A percentile compares a stretch with the other conserved stretches of the same genome.
phyloP scores from a whole-genome alignment of 1,140 invertebrate genomes.

The Formica exsecta region DNA sequence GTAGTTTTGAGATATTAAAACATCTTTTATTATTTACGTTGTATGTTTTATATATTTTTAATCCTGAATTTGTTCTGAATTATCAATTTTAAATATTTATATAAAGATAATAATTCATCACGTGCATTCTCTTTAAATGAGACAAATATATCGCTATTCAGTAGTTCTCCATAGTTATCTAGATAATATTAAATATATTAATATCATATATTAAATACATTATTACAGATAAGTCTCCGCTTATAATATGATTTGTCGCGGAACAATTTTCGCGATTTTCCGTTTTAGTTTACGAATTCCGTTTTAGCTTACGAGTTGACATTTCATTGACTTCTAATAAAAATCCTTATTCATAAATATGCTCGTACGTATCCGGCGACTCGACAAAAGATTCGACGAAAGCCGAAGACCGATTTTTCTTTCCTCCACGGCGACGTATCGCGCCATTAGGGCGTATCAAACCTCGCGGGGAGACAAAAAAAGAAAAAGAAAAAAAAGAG shows the following conservation, averaged over 20 bases:
- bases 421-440: conserved; percentile 49
- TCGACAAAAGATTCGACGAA: conserved; percentile 63
- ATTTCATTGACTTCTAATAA: conserved; percentile 17
- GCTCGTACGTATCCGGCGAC: neutral
- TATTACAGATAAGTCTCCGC: conserved; percentile 25
- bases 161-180: neutral
- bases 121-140: neutral
- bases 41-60: neutral
- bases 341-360: neutral
- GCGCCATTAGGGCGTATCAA: conserved; percentile 73
- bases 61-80: neutral
- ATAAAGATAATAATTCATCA: neutral
- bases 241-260: neutral
- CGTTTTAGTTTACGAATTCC: neutral
- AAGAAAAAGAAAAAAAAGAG: neutral
- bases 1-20: too few species aligned
- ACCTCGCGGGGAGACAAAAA: conserved; percentile 66
- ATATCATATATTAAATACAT: neutral
- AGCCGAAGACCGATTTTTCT: conserved; percentile 54
- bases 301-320: neutral
- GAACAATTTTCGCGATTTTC: neutral
- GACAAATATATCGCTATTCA: neutral
- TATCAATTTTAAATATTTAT: conserved; percentile 14
- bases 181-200: conserved; percentile 14
- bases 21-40: too few species aligned